A percentile compares a stretch with the other conserved stretches of the same genome.
Conservation (phyloP, 53 echinoderm and acorn worm species). For the Stichopus horrens region DNA sequence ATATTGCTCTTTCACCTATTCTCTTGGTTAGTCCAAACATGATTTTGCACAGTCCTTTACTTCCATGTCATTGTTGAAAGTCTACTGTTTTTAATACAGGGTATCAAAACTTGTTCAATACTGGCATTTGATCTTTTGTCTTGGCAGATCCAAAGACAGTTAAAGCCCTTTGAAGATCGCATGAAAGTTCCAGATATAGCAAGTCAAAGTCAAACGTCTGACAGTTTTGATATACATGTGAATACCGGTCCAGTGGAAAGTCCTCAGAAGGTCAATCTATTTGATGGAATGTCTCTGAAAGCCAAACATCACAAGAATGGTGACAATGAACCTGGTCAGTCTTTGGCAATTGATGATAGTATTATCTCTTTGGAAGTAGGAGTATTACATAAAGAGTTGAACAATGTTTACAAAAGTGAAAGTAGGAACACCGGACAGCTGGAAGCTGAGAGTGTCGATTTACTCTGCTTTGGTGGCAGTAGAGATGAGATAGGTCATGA, state of each 20-base stretch:
- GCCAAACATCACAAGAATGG: not conserved
- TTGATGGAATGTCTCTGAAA: constrained; percentile 29
- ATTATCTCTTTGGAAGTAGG: not conserved
- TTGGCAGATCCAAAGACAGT: constrained; percentile 74
- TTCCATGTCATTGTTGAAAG: no score
- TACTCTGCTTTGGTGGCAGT: not conserved
- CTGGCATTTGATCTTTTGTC: not conserved
- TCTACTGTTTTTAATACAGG: no score
- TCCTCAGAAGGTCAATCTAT: not conserved
- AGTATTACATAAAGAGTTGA: not conserved
- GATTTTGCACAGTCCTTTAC: no score
- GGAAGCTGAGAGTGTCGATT: not conserved
- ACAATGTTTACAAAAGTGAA: not conserved
- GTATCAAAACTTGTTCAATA: no score
- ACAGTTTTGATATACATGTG: no score
- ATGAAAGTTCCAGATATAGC: no score
- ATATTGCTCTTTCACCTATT: no score
- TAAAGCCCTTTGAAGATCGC: no score
- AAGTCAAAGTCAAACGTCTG: not conserved
- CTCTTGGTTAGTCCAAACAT: no score
- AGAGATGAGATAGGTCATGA: not conserved
- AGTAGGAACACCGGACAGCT: not conserved
- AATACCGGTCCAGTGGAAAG: not conserved
- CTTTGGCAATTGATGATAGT: not conserved
- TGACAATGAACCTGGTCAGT: not conserved